Conservation (phyloP, 1,140 invertebrate species). For the Bursaphelenchus mucronatus region DNA sequence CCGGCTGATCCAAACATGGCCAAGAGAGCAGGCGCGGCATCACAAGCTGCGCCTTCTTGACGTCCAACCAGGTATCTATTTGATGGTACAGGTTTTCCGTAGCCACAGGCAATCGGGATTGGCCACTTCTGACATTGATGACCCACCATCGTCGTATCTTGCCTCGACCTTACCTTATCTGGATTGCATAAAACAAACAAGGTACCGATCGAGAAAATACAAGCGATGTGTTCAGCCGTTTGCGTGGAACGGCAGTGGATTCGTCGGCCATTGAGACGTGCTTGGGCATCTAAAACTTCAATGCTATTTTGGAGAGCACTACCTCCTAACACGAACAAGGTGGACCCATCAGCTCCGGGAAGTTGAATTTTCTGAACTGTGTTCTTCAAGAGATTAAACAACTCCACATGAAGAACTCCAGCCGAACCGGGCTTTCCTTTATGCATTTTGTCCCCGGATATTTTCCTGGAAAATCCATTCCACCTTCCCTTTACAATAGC, state of each 20-base stretch:
- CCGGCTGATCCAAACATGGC: slow-evolving; percentile 33
- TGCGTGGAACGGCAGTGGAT: slow-evolving; percentile 49
- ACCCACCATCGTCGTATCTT: slow-evolving; percentile 32
- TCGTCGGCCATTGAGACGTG: slow-evolving; percentile 45
- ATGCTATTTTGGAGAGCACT: background rate
- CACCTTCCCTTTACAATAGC: slow-evolving; percentile 48
- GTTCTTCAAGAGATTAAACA: slow-evolving; percentile 48
- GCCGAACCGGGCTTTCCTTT: slow-evolving; percentile 23
- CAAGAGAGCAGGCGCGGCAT: slow-evolving; percentile 39
- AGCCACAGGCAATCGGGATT: slow-evolving; percentile 47
- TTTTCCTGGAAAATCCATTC: slow-evolving; percentile 41
- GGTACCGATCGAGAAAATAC: slow-evolving; percentile 48
- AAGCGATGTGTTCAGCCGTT: slow-evolving; percentile 47
- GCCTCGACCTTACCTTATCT: slow-evolving; percentile 37
- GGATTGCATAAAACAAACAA: slow-evolving; percentile 51
- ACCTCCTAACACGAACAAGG: slow-evolving; percentile 49
- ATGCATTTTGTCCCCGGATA: slow-evolving; percentile 32
- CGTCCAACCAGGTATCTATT: slow-evolving; percentile 41
- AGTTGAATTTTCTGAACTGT: slow-evolving; percentile 51
- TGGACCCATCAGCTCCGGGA: slow-evolving; percentile 47
- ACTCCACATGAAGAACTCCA: slow-evolving; percentile 40
- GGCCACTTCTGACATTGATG: slow-evolving; percentile 52
- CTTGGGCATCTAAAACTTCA: slow-evolving; percentile 45
- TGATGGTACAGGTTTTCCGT: slow-evolving; percentile 35
- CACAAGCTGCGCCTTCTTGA: slow-evolving; percentile 28